These are phyloP conservation scores for Oncopeltus fasciatus DNA, from an alignment of 1,140 invertebrate genomes.

Conservation along the genomic window DNA sequence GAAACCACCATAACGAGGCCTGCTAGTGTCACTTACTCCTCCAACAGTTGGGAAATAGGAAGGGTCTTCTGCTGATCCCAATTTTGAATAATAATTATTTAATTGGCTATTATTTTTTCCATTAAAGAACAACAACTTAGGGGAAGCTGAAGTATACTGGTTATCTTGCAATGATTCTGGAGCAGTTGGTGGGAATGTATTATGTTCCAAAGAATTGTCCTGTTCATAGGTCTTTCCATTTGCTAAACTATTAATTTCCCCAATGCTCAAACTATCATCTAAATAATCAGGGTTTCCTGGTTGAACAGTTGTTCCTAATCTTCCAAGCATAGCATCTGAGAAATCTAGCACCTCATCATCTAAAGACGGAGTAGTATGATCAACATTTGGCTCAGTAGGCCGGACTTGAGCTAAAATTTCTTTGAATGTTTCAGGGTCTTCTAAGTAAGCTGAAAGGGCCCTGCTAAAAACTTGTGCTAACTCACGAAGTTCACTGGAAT, in stretches of 20 bases:
- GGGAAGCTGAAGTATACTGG: slow-evolving; percentile 8
- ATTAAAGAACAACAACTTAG: slow-evolving; percentile 13
- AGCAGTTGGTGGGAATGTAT: not conserved
- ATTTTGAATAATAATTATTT: not conserved
- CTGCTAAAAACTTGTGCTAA: slow-evolving; percentile 68
- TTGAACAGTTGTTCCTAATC: slow-evolving; percentile 1
- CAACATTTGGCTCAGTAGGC: slow-evolving; percentile 50
- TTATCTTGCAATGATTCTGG: not conserved
- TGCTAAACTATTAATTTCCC: slow-evolving; percentile 14
- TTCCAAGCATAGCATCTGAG: slow-evolving; percentile 42
- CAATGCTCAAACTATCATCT: slow-evolving; percentile 9
- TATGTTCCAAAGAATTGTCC: slow-evolving; percentile 15
- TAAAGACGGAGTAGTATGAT: slow-evolving; percentile 15
- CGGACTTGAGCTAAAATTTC: slow-evolving; percentile 55
- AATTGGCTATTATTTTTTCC: not conserved
- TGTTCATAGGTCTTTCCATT: not conserved
- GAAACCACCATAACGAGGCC: slow-evolving; percentile 34
- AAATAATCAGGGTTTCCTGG: not conserved
- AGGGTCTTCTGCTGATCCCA: slow-evolving; percentile 24
- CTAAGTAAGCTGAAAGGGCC: slow-evolving; percentile 60
- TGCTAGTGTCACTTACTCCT: slow-evolving; percentile 26
- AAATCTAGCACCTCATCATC: slow-evolving; percentile 56
- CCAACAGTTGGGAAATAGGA: slow-evolving; percentile 32
- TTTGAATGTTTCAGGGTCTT: slow-evolving; percentile 62
- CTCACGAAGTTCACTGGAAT: slow-evolving; percentile 43